Conservation (phyloP, 2,888 invertebrate species). For the Xylocampa areola region DNA sequence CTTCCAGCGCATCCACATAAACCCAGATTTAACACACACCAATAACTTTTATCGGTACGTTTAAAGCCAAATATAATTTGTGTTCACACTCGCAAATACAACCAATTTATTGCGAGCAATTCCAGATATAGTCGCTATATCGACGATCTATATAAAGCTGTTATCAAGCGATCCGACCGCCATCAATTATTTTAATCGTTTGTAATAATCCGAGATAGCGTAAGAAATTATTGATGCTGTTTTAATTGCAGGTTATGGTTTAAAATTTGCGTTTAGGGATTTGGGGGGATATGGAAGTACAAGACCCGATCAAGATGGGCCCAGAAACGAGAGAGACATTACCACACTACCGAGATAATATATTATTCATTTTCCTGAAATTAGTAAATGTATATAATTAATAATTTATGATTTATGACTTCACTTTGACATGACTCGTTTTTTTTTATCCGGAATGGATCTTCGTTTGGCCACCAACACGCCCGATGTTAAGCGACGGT, state of each 20-base stretch:
- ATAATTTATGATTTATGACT: too few relatives aligned
- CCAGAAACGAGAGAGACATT: too few relatives aligned
- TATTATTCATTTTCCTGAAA: too few relatives aligned
- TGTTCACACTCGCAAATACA: constrained; percentile 10
- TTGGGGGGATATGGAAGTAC: too few relatives aligned
- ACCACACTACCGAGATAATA: too few relatives aligned
- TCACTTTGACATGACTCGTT: too few relatives aligned
- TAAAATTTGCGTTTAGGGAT: constrained; percentile 10
- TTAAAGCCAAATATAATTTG: constrained; percentile 28
- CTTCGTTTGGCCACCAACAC: too few relatives aligned
- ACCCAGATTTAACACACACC: constrained; percentile 27
- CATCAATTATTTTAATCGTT: constrained; percentile 39
- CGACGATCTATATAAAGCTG: constrained; percentile 8
- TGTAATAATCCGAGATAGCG: constrained; percentile 22
- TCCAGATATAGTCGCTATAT: constrained; percentile 11
- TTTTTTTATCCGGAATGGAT: too few relatives aligned
- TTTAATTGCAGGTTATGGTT: constrained; percentile 8
- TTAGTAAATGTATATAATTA: too few relatives aligned
- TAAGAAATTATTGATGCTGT: constrained; percentile 10
- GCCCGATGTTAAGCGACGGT: too few relatives aligned
- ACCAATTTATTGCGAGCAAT: constrained; percentile 13
- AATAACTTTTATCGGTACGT: constrained; percentile 31
- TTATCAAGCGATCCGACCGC: constrained; percentile 3
- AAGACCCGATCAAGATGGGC: too few relatives aligned
- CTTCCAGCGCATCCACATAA: too few relatives aligned